Conservation (phyloP, 2,113 vertebrate genomes). For the Genyomyrus donnyi region DNA sequence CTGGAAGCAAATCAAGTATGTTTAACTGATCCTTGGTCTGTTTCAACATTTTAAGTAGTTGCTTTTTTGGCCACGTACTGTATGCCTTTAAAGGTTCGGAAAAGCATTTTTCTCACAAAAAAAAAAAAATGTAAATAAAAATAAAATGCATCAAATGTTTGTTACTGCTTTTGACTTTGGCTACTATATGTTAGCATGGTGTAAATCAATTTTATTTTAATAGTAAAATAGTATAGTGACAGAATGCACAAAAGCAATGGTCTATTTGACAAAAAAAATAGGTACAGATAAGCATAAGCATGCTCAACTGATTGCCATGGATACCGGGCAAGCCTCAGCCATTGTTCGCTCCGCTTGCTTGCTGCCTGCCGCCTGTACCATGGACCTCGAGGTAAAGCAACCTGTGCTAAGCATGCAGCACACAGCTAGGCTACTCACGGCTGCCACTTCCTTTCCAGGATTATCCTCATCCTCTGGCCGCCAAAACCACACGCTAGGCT, state of each 20-base stretch:
- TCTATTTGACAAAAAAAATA: not conserved
- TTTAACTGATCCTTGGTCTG: not conserved
- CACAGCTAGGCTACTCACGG: not conserved
- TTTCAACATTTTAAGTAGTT: not conserved
- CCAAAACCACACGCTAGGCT: not conserved
- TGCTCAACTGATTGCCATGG: constrained; percentile 28
- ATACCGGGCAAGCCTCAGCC: constrained; percentile 40
- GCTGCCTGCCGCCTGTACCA: constrained; percentile 10
- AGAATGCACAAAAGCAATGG: not conserved
- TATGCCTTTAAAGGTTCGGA: not conserved
- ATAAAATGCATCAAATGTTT: not conserved
- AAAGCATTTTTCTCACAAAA: not conserved
- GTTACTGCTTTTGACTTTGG: not conserved
- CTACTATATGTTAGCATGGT: not conserved
- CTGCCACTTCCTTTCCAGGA: not conserved
- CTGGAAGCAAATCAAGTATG: not conserved
- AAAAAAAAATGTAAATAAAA: not conserved
- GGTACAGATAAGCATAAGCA: not conserved
- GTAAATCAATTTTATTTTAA: not conserved
- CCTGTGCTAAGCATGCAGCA: not conserved
- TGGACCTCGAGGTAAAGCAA: constrained; percentile 51
- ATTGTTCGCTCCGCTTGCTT: constrained; percentile 22
- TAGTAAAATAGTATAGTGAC: not conserved
- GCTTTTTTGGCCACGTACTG: not conserved
- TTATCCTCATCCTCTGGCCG: not conserved